Percentiles rank a stretch among this genome's conserved stretches.
Conservation (phyloP, 2,797 vertebrate species). For the Cheirogaleus major region DNA sequence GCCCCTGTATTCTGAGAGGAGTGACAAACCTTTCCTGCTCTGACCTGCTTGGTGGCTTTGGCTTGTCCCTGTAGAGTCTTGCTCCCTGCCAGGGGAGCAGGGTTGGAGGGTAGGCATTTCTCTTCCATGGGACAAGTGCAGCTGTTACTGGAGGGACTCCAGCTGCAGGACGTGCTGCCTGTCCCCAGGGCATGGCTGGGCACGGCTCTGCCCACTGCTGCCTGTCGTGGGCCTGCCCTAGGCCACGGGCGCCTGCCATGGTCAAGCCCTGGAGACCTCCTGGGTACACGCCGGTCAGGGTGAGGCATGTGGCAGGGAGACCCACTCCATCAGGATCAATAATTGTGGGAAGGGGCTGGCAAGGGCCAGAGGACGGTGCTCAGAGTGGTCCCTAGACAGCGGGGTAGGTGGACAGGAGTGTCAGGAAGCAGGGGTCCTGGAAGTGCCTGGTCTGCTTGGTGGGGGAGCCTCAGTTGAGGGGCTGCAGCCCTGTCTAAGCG, state of each 20-base stretch:
- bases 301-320: background rate
- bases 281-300: background rate
- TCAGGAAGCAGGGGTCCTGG: background rate
- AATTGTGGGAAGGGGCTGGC: background rate
- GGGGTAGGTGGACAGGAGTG: background rate
- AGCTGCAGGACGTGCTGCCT: background rate
- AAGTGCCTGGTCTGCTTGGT: background rate
- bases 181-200: background rate
- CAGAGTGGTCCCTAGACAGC: too few relatives aligned
- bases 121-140: background rate
- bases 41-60: background rate
- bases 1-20: background rate
- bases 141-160: background rate
- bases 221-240: background rate
- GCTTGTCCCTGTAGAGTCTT: background rate
- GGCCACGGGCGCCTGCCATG: background rate
- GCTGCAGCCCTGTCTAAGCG: too few relatives aligned
- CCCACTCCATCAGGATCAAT: background rate
- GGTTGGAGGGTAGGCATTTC: background rate
- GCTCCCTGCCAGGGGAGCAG: rapidly evolving
- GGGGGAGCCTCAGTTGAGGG: background rate
- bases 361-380: background rate
- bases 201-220: background rate
- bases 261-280: background rate
- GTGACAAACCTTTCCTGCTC: background rate